Evolutionary conservation across 2,113 vertebrate species (phyloP).

Genomic region (Nyctibius bracteatus): DNA sequence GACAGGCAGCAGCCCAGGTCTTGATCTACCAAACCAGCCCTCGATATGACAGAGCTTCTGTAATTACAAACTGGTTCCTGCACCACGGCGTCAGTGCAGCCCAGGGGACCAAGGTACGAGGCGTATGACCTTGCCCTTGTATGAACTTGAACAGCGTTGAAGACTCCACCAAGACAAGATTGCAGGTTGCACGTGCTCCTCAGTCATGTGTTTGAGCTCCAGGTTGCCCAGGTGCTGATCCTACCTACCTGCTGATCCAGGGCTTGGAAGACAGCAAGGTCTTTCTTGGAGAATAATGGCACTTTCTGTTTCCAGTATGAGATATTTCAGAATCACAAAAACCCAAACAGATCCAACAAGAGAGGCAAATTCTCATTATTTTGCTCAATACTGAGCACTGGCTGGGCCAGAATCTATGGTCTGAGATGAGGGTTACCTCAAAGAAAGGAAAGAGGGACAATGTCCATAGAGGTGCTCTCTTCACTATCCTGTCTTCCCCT

Average conservation of each 20-base stretch:
- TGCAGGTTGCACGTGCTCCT: neutral
- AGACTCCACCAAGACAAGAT: neutral
- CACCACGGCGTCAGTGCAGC: neutral
- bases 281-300: neutral
- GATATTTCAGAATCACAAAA: neutral
- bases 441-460: neutral
- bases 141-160: neutral
- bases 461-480: neutral
- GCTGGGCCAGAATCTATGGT: neutral
- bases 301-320: neutral
- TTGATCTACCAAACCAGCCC: neutral
- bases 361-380: neutral
- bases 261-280: neutral
- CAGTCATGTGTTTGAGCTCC: neutral
- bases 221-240: neutral
- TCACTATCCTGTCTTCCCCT: neutral
- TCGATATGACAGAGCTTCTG: neutral
- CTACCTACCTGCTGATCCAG: neutral
- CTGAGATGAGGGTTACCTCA: neutral
- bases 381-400: neutral
- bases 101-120: neutral
- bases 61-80: neutral
- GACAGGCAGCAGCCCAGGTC: neutral
- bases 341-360: neutral
- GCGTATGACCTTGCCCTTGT: neutral